These are phyloP conservation scores for Pseudochromis fuscus DNA, from an alignment of 2,797 vertebrate genomes.

Conservation along the genomic window DNA sequence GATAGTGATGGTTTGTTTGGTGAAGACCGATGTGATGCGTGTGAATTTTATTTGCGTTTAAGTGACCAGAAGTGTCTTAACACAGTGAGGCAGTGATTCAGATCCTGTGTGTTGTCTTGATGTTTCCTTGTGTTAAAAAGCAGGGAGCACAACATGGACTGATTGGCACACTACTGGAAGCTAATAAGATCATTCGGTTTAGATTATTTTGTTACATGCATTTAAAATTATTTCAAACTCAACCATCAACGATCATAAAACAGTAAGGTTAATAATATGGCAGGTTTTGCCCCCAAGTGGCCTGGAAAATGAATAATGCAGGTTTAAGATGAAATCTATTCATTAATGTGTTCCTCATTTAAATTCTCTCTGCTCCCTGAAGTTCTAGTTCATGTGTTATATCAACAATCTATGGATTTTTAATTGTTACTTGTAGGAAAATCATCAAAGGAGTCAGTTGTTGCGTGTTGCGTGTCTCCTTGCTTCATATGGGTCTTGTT, in stretches of 20 bases:
- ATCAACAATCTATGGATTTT: neutral
- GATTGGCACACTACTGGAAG: neutral
- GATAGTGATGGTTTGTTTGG: slow-evolving; percentile 28
- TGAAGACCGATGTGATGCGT: slow-evolving; percentile 22
- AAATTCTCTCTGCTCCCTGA: neutral
- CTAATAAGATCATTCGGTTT: too few relatives aligned
- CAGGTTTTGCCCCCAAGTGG: neutral
- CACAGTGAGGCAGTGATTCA: neutral
- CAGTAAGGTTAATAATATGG: neutral
- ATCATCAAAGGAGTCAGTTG: slow-evolving; percentile 6
- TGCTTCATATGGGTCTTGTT: slow-evolving; percentile 12
- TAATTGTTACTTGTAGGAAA: slow-evolving; percentile 4
- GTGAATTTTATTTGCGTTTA: slow-evolving; percentile 11
- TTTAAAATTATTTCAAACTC: too few relatives aligned
- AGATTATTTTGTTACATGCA: too few relatives aligned
- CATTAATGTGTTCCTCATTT: neutral
- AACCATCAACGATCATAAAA: too few relatives aligned
- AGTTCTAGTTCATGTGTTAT: neutral
- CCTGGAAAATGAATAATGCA: neutral
- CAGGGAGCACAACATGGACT: neutral
- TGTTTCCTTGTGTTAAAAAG: neutral
- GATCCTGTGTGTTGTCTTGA: neutral
- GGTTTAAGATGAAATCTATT: neutral
- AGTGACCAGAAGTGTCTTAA: slow-evolving; percentile 1
- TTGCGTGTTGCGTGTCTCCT: slow-evolving; percentile 6